Base-by-base conservation (phyloP, 1,140 invertebrate species). In the Brachionus manjavacas region DNA sequence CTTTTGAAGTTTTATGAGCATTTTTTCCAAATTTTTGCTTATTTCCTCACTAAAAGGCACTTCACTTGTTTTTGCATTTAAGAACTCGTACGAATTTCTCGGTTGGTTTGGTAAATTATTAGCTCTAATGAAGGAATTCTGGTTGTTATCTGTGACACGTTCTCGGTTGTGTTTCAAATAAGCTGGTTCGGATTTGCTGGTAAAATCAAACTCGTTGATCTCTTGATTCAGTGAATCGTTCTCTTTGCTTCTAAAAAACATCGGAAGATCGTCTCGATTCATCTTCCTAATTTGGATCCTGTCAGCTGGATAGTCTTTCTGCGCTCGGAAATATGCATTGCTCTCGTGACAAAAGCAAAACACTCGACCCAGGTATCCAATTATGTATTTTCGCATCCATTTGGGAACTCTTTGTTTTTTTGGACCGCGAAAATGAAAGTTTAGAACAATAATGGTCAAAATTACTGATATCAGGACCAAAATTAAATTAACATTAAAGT, bases 351-450 rank as follows among this genome's bases (percentile, higher is more conserved):
- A 49, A 72, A 83, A 83, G 39, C 81, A 52, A 72, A 83, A 60
- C 3, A 68, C 25, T 43, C 60, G 20, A n/a, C 81, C 81, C n/a
- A 83, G 39, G 41, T 83, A 68, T 20, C 60, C 64, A 46, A 83
- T 83, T 68, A 83, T 55, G 20, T 55, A 52, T 52, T 49, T 49
- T 41, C 81, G 7, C 41, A 49, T 52, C 81, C 81, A 83, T 68
- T 20, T 52, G 0, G 81, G 81, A n/a, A 83, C 81, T 68, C 81
- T 35, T 31, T 49, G 41, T 25, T 72, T 83, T 72, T 83, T 83
- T 8, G 81, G 81, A 16, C 81, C 81, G 12, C 81, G 81, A 55
- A 68, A 83, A 20, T 83, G 81, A 46, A 83, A 83, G 46, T 83
- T 83, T 3, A 83, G 49, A 68, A 83, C 81, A 20, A 83, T 41